Conservation (phyloP, 2,888 invertebrate species). For the Galerucella nymphaeae region DNA sequence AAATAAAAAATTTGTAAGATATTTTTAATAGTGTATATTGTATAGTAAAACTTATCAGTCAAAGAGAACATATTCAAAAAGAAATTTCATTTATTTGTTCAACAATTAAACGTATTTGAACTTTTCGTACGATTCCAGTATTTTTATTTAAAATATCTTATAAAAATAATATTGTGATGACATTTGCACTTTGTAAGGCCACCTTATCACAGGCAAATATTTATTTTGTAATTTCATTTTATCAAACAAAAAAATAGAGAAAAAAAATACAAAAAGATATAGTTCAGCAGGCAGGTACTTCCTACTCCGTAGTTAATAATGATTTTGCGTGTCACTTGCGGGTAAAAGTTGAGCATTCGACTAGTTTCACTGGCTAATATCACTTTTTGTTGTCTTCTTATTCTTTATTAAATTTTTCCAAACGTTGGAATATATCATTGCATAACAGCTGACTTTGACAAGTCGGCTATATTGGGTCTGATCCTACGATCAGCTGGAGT, state of each 20-base stretch:
- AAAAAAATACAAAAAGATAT: not conserved
- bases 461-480: too few relatives aligned
- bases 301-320: too few relatives aligned
- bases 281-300: too few relatives aligned
- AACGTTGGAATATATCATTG: too few relatives aligned
- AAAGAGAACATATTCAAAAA: not conserved
- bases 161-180: conserved; percentile 18
- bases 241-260: not conserved
- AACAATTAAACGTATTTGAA: conserved; percentile 7
- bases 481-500: too few relatives aligned
- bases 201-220: conserved; percentile 44
- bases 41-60: not conserved
- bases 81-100: not conserved
- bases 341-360: too few relatives aligned
- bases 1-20: conserved; percentile 2
- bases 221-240: conserved; percentile 17
- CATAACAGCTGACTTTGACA: too few relatives aligned
- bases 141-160: conserved; percentile 2
- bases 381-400: too few relatives aligned
- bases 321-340: too few relatives aligned
- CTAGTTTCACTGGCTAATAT: too few relatives aligned
- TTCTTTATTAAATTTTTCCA: too few relatives aligned
- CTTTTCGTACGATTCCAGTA: not conserved
- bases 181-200: conserved; percentile 38
- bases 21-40: not conserved